Conservation (phyloP, 2,888 invertebrate genomes). For the Sarcophaga rosellei region DNA sequence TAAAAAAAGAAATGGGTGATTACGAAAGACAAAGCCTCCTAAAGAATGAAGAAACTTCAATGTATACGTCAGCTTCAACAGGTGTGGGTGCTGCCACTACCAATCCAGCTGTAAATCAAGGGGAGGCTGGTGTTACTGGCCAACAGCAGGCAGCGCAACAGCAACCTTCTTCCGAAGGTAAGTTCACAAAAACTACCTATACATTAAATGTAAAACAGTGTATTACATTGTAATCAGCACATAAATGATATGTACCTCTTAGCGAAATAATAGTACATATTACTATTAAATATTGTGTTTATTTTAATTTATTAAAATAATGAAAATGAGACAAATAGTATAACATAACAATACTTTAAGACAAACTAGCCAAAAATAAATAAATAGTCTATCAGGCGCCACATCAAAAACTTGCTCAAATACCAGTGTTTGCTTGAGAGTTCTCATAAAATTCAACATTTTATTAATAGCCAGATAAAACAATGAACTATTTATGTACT, state of each 20-base stretch:
- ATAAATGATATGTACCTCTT: neutral
- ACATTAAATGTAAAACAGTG: neutral
- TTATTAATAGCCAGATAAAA: too few relatives aligned
- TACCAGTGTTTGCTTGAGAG: too few relatives aligned
- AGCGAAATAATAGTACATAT: neutral
- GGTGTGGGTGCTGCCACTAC: conserved; percentile 11
- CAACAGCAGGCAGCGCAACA: conserved; percentile 48
- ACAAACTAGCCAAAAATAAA: too few relatives aligned
- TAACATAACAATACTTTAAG: too few relatives aligned
- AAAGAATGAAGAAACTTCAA: conserved; percentile 75
- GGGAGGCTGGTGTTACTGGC: conserved; percentile 66
- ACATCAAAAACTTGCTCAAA: too few relatives aligned
- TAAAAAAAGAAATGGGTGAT: conserved; percentile 75
- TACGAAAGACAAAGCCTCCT: conserved; percentile 79
- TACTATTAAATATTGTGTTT: too few relatives aligned
- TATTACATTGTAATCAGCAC: neutral
- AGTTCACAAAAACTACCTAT: conserved; percentile 62
- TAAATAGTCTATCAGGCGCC: too few relatives aligned
- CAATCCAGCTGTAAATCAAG: conserved; percentile 30
- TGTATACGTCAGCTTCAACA: conserved; percentile 73
- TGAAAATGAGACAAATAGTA: too few relatives aligned
- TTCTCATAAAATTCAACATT: too few relatives aligned
- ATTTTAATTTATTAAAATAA: too few relatives aligned
- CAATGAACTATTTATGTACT: too few relatives aligned
- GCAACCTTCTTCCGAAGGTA: conserved; percentile 53